A percentile compares a stretch with the other conserved stretches of the same genome.
Conservation (phyloP, 2,797 vertebrate species). For the Choloepus didactylus region DNA sequence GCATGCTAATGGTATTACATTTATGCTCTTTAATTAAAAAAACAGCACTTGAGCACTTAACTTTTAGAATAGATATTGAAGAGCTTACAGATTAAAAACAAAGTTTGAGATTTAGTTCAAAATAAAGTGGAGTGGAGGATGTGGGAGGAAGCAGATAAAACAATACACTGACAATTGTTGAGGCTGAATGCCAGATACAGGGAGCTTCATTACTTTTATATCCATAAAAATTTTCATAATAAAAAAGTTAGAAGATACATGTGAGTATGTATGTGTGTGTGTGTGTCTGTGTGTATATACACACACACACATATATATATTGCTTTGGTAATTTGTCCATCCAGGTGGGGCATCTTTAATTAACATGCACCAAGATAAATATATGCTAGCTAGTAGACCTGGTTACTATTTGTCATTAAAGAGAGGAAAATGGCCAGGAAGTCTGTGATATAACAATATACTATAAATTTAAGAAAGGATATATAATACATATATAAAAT, state of each 20-base stretch:
- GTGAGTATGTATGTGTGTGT: background rate
- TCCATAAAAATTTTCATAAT: background rate
- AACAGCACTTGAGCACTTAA: background rate
- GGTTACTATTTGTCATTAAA: background rate
- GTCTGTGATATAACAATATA: background rate
- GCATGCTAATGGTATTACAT: background rate
- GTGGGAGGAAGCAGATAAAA: background rate
- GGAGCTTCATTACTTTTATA: background rate
- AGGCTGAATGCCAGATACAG: background rate
- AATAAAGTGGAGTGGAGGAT: background rate
- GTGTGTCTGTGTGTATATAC: too few relatives aligned
- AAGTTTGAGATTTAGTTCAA: conserved; percentile 33
- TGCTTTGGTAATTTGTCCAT: background rate
- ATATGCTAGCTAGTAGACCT: background rate
- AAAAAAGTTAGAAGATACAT: background rate
- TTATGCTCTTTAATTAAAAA: conserved; percentile 29
- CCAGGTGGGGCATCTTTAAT: background rate
- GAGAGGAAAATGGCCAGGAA: background rate
- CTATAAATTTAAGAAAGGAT: background rate
- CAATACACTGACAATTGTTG: background rate
- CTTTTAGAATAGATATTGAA: background rate
- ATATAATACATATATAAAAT: background rate
- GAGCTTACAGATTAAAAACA: conserved; percentile 23
- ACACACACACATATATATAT: background rate
- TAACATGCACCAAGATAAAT: background rate